Conservation (phyloP, 2,113 vertebrate genomes). For the Solea senegalensis region DNA sequence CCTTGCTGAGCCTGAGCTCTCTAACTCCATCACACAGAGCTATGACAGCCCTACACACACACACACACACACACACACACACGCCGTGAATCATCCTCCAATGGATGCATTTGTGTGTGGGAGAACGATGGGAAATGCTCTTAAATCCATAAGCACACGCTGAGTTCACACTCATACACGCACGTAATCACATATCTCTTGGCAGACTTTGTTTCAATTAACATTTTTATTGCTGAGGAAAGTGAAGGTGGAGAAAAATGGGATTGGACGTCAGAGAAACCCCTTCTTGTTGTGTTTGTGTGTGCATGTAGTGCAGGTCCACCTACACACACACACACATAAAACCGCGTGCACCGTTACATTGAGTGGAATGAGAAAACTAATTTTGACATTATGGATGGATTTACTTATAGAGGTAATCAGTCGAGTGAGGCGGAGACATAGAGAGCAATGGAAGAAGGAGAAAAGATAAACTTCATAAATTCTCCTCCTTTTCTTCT, state of each 20-base stretch:
- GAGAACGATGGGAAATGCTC: conserved; percentile 33
- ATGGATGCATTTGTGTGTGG: conserved; percentile 28
- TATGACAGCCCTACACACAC: not conserved
- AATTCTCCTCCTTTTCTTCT: conserved; percentile 47
- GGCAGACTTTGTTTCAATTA: conserved; percentile 76
- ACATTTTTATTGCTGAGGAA: conserved; percentile 73
- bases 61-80: conserved; percentile 17
- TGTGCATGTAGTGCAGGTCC: not conserved
- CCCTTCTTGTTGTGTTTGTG: conserved; percentile 39
- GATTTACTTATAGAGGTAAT: conserved; percentile 24
- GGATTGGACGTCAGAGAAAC: conserved; percentile 25
- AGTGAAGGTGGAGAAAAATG: conserved; percentile 43
- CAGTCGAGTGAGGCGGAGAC: not conserved
- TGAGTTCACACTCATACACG: conserved; percentile 19
- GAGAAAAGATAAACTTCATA: conserved; percentile 51
- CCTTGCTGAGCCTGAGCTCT: conserved; percentile 55
- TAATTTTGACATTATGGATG: conserved; percentile 19
- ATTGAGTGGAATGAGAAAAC: conserved; percentile 27
- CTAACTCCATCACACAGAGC: conserved; percentile 41
- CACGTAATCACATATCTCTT: conserved; percentile 49
- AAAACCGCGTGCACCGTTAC: conserved; percentile 22
- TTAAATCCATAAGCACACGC: conserved; percentile 41
- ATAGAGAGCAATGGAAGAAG: conserved; percentile 13
- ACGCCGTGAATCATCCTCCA: conserved; percentile 22
- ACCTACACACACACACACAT: conserved; percentile 17